A percentile compares a stretch with the other conserved stretches of the same genome.
Conservation (phyloP, 2,113 vertebrate species). For the Chitala chitala region DNA sequence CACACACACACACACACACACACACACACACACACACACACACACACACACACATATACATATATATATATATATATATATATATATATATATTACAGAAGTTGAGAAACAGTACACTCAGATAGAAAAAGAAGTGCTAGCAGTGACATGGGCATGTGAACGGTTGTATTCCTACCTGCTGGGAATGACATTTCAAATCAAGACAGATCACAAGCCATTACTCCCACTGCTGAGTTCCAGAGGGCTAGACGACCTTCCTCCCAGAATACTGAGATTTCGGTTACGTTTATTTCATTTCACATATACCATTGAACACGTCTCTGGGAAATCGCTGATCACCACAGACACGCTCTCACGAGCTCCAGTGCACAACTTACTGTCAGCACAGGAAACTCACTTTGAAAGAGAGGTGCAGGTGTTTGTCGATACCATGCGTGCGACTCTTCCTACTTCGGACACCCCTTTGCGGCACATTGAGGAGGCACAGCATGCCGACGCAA, state of each 20-base stretch:
- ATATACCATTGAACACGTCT: conserved; percentile 29
- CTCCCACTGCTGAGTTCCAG: conserved; percentile 30
- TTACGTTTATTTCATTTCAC: conserved; percentile 11
- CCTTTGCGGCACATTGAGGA: background rate
- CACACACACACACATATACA: too few species aligned
- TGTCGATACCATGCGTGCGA: conserved; percentile 2
- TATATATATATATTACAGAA: background rate
- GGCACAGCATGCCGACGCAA: background rate
- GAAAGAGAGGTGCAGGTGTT: conserved; percentile 26
- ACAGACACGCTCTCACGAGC: conserved; percentile 28
- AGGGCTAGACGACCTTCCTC: conserved; percentile 29
- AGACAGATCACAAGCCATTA: conserved; percentile 33
- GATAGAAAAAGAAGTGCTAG: conserved; percentile 35
- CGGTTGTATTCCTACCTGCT: conserved; percentile 6
- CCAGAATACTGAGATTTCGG: background rate
- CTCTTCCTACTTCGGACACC: conserved; percentile 3
- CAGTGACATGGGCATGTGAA: conserved; percentile 17
- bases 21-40: too few species aligned
- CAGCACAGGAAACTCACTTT: background rate
- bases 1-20: background rate
- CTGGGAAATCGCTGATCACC: conserved; percentile 28
- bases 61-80: too few species aligned
- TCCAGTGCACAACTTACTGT: background rate
- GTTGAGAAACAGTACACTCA: background rate
- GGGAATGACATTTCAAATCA: conserved; percentile 23